Evolutionary conservation across 2,888 invertebrate species (phyloP).

Genomic region (Dasysyrphus albostriatus): DNA sequence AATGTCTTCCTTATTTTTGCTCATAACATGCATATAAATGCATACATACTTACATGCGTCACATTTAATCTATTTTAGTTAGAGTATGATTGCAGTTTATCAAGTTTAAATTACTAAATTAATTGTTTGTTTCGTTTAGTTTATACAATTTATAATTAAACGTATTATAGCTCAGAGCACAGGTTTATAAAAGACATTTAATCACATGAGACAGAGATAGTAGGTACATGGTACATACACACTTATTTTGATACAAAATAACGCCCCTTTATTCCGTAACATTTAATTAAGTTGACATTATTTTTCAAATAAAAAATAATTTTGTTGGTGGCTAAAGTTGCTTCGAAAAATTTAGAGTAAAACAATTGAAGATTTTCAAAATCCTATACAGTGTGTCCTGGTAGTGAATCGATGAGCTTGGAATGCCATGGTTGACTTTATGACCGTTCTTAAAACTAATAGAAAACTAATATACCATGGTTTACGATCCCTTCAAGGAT

Average conservation of each 20-base stretch:
- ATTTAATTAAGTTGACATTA: background rate
- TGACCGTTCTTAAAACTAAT: too few relatives aligned
- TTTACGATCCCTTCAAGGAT: too few relatives aligned
- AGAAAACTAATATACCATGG: too few relatives aligned
- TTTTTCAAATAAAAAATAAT: background rate
- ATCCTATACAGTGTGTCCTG: too few relatives aligned
- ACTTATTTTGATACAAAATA: background rate
- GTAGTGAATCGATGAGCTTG: too few relatives aligned
- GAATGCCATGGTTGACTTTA: too few relatives aligned
- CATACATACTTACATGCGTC: background rate
- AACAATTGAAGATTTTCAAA: too few relatives aligned
- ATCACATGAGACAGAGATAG: too few relatives aligned
- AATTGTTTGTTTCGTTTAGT: background rate
- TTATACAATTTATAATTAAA: background rate
- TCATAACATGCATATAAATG: background rate
- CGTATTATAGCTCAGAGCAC: background rate
- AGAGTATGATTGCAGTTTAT: background rate
- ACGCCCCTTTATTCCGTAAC: background rate
- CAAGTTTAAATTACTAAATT: background rate
- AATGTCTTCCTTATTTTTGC: background rate
- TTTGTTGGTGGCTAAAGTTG: background rate
- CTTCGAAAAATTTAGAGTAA: too few relatives aligned
- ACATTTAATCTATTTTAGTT: background rate
- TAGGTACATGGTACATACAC: too few relatives aligned
- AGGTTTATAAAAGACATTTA: too few relatives aligned